phyloP scores from a whole-genome alignment of 1,140 invertebrate species.

The Heliconius melpomene region DNA sequence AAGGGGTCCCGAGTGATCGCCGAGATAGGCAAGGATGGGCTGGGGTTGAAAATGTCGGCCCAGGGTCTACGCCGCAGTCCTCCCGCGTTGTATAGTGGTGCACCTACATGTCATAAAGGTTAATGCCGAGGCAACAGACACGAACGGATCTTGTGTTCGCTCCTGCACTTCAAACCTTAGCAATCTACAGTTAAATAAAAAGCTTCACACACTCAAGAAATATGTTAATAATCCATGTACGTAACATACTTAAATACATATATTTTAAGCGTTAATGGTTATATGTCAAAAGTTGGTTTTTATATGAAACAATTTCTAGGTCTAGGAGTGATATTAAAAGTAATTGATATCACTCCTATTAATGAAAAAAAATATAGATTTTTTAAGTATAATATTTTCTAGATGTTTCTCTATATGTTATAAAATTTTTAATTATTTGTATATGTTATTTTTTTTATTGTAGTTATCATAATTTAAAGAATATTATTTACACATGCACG shows the following conservation, averaged over 20 bases:
- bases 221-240: background rate
- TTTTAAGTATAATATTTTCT: background rate
- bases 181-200: constrained; percentile 33
- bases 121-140: constrained; percentile 63
- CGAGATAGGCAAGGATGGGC: constrained; percentile 87
- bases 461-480: background rate
- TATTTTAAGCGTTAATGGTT: background rate
- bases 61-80: constrained; percentile 85
- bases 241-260: background rate
- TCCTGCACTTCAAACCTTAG: constrained; percentile 54
- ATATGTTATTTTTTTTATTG: background rate
- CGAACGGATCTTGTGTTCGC: constrained; percentile 47
- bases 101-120: constrained; percentile 80
- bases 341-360: background rate
- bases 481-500: background rate
- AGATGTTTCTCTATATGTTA: background rate
- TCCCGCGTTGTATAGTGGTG: constrained; percentile 85
- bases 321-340: background rate
- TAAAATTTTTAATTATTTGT: background rate
- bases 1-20: constrained; percentile 91
- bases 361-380: background rate
- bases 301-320: background rate
- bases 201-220: constrained; percentile 22
- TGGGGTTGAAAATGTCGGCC: constrained; percentile 89
- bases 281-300: background rate